Evolutionary conservation across 2,888 invertebrate species (phyloP).

Genomic region (Toxonevra muliebris): DNA sequence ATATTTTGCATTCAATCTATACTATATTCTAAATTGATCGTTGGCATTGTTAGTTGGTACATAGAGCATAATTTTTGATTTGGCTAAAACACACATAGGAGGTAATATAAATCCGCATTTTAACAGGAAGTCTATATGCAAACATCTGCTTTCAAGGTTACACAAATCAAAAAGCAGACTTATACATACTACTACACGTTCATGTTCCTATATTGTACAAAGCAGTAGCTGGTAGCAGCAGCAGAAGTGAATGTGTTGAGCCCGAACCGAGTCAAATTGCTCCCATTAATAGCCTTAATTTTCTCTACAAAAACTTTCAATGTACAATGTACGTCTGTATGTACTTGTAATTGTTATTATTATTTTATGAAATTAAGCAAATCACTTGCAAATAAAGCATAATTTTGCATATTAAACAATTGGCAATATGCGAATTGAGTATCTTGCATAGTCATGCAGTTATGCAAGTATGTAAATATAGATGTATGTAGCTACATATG

Average conservation of each 20-base stretch:
- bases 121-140: not conserved
- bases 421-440: not conserved
- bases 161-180: not conserved
- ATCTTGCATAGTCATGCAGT: not conserved
- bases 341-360: not conserved
- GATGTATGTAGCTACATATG: too few relatives aligned
- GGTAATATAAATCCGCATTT: not conserved
- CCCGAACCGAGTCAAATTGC: too few relatives aligned
- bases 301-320: too few relatives aligned
- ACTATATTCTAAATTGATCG: too few relatives aligned
- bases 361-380: not conserved
- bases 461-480: not conserved
- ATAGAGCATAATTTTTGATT: too few relatives aligned
- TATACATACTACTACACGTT: not conserved
- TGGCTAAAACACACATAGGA: too few relatives aligned
- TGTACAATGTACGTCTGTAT: too few relatives aligned
- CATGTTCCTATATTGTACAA: not conserved
- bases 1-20: too few relatives aligned
- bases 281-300: too few relatives aligned
- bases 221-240: too few relatives aligned
- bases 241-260: too few relatives aligned
- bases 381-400: conserved; percentile 4
- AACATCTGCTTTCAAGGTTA: conserved; percentile 9
- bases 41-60: too few relatives aligned
- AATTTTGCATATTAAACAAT: conserved; percentile 1